These are phyloP conservation scores for Argynnis bischoffii DNA, from an alignment of 2,888 invertebrate species.

Conservation along the genomic window DNA sequence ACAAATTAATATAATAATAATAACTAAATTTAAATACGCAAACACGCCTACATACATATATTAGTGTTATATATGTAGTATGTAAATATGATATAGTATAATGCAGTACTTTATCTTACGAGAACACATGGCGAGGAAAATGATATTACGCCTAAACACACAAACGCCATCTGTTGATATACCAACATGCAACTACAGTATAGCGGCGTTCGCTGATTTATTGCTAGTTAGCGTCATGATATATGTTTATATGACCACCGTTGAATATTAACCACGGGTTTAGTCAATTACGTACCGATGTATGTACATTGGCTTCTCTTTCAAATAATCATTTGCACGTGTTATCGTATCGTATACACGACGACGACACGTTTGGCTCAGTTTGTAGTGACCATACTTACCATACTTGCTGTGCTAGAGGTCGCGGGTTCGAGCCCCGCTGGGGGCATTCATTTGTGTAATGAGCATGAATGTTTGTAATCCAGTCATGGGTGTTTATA, in stretches of 20 bases:
- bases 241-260: conserved; percentile 27
- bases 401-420: too few species aligned
- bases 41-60: background rate
- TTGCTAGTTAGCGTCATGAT: conserved; percentile 38
- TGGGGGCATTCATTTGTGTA: too few species aligned
- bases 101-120: conserved; percentile 14
- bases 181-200: conserved; percentile 29
- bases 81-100: background rate
- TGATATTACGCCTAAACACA: conserved; percentile 35
- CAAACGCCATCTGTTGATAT: conserved; percentile 38
- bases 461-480: too few species aligned
- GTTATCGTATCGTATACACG: too few species aligned
- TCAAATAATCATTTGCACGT: too few species aligned
- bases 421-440: too few species aligned
- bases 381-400: too few species aligned
- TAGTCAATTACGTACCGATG: conserved; percentile 13
- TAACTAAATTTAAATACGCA: too few species aligned
- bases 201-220: conserved; percentile 40
- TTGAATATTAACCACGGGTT: conserved; percentile 16
- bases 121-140: conserved; percentile 19
- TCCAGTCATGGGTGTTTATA: too few species aligned
- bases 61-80: background rate
- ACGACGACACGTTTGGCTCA: too few species aligned
- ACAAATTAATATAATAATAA: too few species aligned
- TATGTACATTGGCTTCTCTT: background rate